A percentile compares a stretch with the other conserved stretches of the same genome.
Evolutionary conservation across 2,113 vertebrate species (phyloP).

Genomic region (Vidua chalybeata): DNA sequence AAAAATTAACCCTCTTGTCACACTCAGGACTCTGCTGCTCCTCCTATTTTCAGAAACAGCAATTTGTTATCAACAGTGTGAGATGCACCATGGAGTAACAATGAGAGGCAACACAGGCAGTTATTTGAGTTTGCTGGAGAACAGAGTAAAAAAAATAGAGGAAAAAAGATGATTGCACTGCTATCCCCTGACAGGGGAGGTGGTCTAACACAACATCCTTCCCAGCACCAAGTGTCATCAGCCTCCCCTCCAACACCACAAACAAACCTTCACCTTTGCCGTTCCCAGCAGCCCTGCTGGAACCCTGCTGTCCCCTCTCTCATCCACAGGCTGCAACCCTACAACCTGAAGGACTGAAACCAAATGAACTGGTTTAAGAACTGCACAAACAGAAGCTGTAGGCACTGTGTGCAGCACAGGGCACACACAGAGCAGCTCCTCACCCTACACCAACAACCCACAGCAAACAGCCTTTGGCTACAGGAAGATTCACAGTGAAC

Average conservation of each 20-base stretch:
- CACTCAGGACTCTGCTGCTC: not conserved
- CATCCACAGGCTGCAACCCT: not conserved
- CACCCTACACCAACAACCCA: not conserved
- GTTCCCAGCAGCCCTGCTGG: fast-evolving
- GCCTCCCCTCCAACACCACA: not conserved
- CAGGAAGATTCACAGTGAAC: not conserved
- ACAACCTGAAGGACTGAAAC: not conserved
- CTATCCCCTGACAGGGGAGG: not conserved
- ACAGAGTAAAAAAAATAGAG: not conserved
- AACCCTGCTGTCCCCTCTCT: not conserved
- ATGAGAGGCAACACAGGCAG: not conserved
- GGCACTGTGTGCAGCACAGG: not conserved
- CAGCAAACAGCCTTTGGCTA: not conserved
- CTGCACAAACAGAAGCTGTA: fast-evolving
- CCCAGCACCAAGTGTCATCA: not conserved
- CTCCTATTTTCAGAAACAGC: not conserved
- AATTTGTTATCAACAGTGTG: not conserved
- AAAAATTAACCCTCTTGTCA: conserved; percentile 5
- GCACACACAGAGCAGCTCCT: not conserved
- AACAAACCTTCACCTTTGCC: not conserved
- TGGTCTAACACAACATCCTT: not conserved
- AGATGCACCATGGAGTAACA: not conserved
- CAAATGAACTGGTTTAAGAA: not conserved
- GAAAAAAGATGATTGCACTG: not conserved
- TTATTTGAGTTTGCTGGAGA: not conserved